A percentile compares a stretch with the other conserved stretches of the same genome.
These are phyloP conservation scores for Steatocranus sp. DNA, from an alignment of 2,797 vertebrate genomes.

Conservation along the genomic window DNA sequence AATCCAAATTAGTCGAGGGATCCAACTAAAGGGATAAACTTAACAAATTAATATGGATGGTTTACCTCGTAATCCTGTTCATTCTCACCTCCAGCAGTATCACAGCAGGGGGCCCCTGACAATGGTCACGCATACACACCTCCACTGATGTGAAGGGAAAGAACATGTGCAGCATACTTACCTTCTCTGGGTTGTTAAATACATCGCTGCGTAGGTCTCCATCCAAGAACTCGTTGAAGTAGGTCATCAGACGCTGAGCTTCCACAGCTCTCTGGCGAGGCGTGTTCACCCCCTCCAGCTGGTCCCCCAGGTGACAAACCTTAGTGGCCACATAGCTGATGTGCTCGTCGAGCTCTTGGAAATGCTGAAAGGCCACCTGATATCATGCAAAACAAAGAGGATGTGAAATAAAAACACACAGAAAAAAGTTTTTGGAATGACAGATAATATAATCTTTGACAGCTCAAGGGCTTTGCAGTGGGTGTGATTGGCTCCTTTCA, in stretches of 20 bases:
- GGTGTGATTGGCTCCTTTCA: background rate
- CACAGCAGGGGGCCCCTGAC: constrained; percentile 38
- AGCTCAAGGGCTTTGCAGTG: background rate
- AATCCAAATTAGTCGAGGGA: constrained; percentile 73
- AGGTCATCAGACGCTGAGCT: constrained; percentile 98
- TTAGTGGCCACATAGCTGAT: constrained; percentile 99
- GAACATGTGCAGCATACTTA: constrained; percentile 38
- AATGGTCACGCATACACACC: constrained; percentile 20
- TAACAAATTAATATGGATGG: constrained; percentile 69
- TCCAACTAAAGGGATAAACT: constrained; percentile 73
- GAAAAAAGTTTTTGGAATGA: background rate
- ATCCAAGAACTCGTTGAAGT: constrained; percentile 99
- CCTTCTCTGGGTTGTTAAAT: constrained; percentile 98
- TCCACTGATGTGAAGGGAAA: background rate
- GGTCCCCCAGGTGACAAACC: constrained; percentile 98
- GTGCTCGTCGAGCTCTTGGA: constrained; percentile 98
- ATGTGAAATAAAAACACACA: background rate
- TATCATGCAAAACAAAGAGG: background rate
- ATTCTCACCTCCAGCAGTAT: constrained; percentile 66
- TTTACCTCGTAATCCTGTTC: constrained; percentile 70
- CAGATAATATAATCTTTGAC: background rate
- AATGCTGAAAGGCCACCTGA: constrained; percentile 98
- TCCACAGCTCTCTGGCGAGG: constrained; percentile 98
- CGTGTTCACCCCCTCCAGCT: constrained; percentile 97
- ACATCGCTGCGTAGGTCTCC: constrained; percentile 98